Evolutionary conservation across 2,113 vertebrate genomes (phyloP).

Genomic region (Pandion haliaetus): DNA sequence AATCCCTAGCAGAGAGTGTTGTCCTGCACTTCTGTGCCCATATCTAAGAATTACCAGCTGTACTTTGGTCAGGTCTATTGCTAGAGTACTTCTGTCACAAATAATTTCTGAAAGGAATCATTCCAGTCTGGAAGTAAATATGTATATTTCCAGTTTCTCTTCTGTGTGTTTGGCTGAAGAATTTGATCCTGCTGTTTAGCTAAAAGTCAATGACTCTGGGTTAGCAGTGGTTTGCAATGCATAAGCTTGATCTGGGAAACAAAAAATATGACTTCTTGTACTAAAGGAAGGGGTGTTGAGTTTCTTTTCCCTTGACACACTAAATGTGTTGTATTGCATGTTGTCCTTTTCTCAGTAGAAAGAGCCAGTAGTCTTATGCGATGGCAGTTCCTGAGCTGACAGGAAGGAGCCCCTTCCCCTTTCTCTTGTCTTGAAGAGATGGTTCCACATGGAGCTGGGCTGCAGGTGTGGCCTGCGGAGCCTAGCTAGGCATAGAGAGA

Average conservation of each 20-base stretch:
- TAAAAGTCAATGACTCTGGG: fast-evolving
- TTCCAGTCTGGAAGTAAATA: not conserved
- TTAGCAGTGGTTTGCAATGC: not conserved
- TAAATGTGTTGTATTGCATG: not conserved
- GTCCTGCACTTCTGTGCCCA: not conserved
- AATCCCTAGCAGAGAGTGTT: not conserved
- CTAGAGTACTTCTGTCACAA: not conserved
- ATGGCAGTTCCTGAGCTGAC: not conserved
- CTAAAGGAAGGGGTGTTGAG: not conserved
- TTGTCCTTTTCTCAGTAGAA: not conserved
- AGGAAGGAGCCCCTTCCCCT: not conserved
- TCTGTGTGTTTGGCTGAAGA: not conserved
- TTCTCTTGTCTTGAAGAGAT: not conserved
- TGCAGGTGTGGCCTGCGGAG: not conserved
- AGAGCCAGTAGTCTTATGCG: not conserved
- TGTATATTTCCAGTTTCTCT: not conserved
- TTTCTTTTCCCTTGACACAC: not conserved
- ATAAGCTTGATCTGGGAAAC: not conserved
- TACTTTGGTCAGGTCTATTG: not conserved
- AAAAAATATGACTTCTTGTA: not conserved
- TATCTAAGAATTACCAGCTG: not conserved
- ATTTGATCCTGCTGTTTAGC: not conserved
- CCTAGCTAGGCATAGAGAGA: not conserved
- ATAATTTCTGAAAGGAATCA: not conserved
- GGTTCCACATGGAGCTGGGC: not conserved